Base-by-base conservation (phyloP, 2,113 vertebrate species). In the Sinocyclocheilus anophthalmus region DNA sequence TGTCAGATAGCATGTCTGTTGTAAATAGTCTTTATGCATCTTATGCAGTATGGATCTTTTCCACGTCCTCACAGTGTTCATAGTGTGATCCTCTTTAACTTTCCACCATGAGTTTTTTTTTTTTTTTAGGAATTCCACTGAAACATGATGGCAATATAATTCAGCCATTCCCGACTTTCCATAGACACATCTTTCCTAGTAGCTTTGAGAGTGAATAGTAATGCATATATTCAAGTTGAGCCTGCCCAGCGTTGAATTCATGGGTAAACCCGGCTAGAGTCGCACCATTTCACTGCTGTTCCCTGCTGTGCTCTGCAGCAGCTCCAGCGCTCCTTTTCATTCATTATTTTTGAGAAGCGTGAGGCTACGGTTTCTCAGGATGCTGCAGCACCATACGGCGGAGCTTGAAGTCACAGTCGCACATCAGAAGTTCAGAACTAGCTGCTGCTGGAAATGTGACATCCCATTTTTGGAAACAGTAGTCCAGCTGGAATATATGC, bases 331-430 rank as follows among this genome's bases (percentile, higher is more conserved):
- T 63, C 42, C 48, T 77, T 87, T 84, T 70, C 75, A 72, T 61
- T 89, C 90, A 86, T 88, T 86, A 87, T 81, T 48, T 75, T 75
- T 69, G 57, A 79, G 13, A 14, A 50, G 59, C 69, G 20, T 70
- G 18, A 80, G 57, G 61, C 65, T 81, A 39, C 53, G 26, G 30
- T 75, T 42, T 61, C 39, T 72, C 18, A 18, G 37, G 26, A 22
- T 65, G 48, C 3, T 8, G 48, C n/a, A 37, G 81, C n/a, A 79
- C 30, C 84, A 84, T 88, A 72, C 39, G 42, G 76, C 55, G 4
- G 37, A 50, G 76, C 81, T 86, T 81, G 75, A 86, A 85, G 57
- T 84, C 39, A 70, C 83, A 59, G n/a, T 55, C 45, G 39, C 45
- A 72, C 73, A 70, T 76, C 73, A 45, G 80, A 70, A 73, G 73